A percentile compares a stretch with the other conserved stretches of the same genome.
Evolutionary conservation across 1,140 invertebrate species (phyloP).

Genomic region (Melitaea cinxia): DNA sequence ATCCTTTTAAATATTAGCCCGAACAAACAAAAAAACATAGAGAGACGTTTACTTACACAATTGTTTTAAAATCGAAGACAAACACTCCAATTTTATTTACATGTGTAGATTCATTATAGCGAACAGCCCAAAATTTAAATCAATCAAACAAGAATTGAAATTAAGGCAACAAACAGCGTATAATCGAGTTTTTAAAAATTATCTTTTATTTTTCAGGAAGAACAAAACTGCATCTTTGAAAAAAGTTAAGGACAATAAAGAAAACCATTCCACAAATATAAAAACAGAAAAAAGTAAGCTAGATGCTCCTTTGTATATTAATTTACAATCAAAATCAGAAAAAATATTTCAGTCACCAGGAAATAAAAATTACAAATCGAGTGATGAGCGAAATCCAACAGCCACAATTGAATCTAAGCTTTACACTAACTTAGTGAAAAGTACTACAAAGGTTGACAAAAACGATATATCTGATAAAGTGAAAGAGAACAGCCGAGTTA

Average conservation of each 20-base stretch:
- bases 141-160: too few relatives aligned
- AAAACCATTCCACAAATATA: constrained; percentile 18
- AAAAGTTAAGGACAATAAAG: constrained; percentile 24
- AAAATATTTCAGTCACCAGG: background rate
- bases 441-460: background rate
- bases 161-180: too few relatives aligned
- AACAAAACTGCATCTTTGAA: constrained; percentile 7
- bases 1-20: too few relatives aligned
- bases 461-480: background rate
- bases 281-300: constrained; percentile 7
- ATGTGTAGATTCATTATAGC: too few relatives aligned
- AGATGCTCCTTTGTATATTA: constrained; percentile 25
- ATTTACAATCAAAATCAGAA: constrained; percentile 15
- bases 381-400: background rate
- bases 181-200: too few relatives aligned
- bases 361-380: background rate
- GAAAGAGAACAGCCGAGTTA: constrained; percentile 8
- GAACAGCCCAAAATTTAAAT: too few relatives aligned
- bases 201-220: constrained; percentile 18
- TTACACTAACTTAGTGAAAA: background rate
- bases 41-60: too few relatives aligned
- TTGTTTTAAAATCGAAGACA: too few relatives aligned
- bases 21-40: too few relatives aligned
- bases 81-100: too few relatives aligned
- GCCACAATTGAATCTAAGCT: constrained; percentile 12